These are phyloP conservation scores for Caerostris extrusa DNA, from an alignment of 1,140 invertebrate genomes.

Conservation along the genomic window DNA sequence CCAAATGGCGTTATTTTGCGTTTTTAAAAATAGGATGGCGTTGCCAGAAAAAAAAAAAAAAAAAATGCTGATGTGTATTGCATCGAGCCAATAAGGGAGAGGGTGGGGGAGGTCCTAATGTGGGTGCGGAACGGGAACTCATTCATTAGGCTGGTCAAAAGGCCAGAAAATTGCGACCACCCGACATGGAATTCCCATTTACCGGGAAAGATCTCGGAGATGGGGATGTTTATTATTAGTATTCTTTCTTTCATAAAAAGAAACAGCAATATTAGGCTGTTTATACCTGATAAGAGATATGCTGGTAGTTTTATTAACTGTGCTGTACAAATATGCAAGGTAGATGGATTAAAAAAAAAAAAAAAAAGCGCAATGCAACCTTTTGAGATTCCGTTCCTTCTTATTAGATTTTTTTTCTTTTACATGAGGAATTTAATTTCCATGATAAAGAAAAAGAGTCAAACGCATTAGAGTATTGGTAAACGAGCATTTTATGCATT, in stretches of 20 bases:
- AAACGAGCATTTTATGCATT: too few relatives aligned
- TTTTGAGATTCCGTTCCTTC: too few relatives aligned
- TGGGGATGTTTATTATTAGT: not conserved
- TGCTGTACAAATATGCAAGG: too few relatives aligned
- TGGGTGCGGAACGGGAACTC: not conserved
- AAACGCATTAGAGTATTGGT: too few relatives aligned
- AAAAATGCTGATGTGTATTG: not conserved
- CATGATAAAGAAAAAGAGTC: too few relatives aligned
- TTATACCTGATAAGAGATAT: too few relatives aligned
- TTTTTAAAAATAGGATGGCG: not conserved
- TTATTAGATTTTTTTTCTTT: too few relatives aligned
- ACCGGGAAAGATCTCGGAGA: not conserved
- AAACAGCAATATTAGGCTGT: not conserved
- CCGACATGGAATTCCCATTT: slow-evolving; percentile 2
- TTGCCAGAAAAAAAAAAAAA: not conserved
- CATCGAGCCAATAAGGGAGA: too few relatives aligned
- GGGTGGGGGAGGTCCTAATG: not conserved
- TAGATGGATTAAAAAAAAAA: too few relatives aligned
- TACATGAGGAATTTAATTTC: too few relatives aligned
- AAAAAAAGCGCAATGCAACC: too few relatives aligned
- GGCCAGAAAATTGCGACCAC: not conserved
- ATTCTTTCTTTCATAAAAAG: not conserved
- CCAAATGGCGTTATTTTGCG: slow-evolving; percentile 38
- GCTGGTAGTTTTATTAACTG: too few relatives aligned
- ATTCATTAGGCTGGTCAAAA: not conserved